Percentiles rank a stretch among this genome's conserved stretches.
phyloP scores from a whole-genome alignment of 2,888 invertebrate genomes.

The Spodoptera picta region DNA sequence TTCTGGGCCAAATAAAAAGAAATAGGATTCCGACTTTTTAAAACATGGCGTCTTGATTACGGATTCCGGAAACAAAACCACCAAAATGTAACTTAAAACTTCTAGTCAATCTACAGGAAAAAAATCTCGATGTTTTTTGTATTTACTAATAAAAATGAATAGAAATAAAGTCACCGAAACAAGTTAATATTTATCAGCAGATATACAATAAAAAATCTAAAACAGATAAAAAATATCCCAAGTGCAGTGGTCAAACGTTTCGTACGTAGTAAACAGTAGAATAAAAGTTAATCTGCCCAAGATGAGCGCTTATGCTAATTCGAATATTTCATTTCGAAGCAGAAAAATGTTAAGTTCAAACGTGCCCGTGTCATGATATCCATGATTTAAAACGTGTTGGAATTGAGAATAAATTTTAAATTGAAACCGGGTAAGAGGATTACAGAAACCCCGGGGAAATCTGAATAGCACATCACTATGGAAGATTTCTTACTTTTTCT shows the following conservation, averaged over 20 bases:
- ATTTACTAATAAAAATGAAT: no score
- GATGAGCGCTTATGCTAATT: conserved; percentile 51
- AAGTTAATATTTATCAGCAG: not conserved
- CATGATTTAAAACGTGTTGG: conserved; percentile 54
- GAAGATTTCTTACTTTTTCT: conserved; percentile 58
- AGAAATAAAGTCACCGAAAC: not conserved
- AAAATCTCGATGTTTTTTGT: no score
- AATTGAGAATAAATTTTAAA: conserved; percentile 68
- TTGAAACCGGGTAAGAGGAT: conserved; percentile 65
- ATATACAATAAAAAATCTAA: no score
- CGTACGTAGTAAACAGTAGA: conserved; percentile 12
- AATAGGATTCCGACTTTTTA: no score
- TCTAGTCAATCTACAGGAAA: no score
- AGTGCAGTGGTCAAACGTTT: conserved; percentile 17
- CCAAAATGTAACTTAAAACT: no score
- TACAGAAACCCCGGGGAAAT: conserved; percentile 68
- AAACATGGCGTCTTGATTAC: no score
- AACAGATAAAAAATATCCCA: no score
- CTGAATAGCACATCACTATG: conserved; percentile 59
- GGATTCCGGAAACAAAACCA: no score
- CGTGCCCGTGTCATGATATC: conserved; percentile 49
- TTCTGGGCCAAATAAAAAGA: no score
- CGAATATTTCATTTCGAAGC: conserved; percentile 44
- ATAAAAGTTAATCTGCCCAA: conserved; percentile 30
- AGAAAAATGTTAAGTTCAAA: conserved; percentile 51